Evolutionary conservation across 30 jellyfish, hydroid and myxozoan species (phyloP).

Genomic region (Morbakka virulenta): DNA sequence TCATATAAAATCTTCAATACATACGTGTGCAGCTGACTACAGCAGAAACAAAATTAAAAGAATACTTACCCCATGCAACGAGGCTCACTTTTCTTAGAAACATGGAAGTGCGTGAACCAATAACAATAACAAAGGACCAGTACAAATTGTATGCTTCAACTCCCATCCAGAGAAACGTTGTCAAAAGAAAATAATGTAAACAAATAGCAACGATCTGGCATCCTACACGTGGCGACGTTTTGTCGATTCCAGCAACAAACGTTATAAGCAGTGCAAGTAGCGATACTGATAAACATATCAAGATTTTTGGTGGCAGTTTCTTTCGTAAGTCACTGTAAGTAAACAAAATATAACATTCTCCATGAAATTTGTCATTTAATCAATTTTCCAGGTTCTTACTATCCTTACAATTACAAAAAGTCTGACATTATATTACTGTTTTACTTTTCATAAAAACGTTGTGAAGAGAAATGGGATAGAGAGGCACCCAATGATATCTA

Average conservation of each 20-base stretch:
- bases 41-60: too few relatives aligned
- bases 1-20: too few relatives aligned
- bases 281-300: constrained; percentile 65
- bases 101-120: constrained; percentile 2
- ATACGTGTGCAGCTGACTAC: too few relatives aligned
- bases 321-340: constrained; percentile 57
- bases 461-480: too few relatives aligned
- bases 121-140: constrained; percentile 65
- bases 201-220: constrained; percentile 71
- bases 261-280: constrained; percentile 38
- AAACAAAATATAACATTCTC: too few relatives aligned
- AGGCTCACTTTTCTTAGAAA: constrained; percentile 51
- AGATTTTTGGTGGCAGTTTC: constrained; percentile 77
- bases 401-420: too few relatives aligned
- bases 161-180: constrained; percentile 82
- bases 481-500: too few relatives aligned
- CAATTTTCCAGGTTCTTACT: too few relatives aligned
- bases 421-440: too few relatives aligned
- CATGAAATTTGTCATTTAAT: too few relatives aligned
- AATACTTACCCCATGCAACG: constrained; percentile 93
- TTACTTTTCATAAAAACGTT: too few relatives aligned
- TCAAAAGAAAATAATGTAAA: constrained; percentile 77
- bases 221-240: constrained; percentile 46
- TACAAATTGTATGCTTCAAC: constrained; percentile 85
- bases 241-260: constrained; percentile 66